These are phyloP conservation scores for Pissodes strobi DNA, from an alignment of 1,140 invertebrate genomes.

Conservation along the genomic window DNA sequence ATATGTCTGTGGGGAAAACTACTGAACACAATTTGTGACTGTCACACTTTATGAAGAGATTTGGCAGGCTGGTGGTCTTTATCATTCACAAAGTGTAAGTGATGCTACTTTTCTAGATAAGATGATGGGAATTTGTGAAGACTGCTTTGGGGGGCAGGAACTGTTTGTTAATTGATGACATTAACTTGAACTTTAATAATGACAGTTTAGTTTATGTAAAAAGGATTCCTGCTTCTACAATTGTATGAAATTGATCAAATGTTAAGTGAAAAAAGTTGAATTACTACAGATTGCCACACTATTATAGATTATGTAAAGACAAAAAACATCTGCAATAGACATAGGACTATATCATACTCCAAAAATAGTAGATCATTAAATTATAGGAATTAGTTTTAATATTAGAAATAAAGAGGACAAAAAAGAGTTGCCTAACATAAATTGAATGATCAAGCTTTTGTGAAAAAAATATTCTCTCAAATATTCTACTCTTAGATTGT, in stretches of 20 bases:
- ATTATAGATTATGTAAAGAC: neutral
- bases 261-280: neutral
- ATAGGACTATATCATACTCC: neutral
- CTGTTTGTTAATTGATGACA: no score
- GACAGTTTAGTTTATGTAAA: neutral
- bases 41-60: no score
- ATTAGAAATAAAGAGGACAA: neutral
- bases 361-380: neutral
- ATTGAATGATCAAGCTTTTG: no score
- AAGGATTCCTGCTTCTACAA: neutral
- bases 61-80: no score
- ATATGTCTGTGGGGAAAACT: no score
- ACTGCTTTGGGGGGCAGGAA: no score
- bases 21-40: no score
- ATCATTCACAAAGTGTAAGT: no score
- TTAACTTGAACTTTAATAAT: neutral
- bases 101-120: neutral
- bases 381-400: no score
- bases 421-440: no score
- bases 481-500: neutral
- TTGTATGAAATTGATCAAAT: neutral
- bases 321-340: neutral
- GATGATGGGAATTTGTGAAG: neutral
- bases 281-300: neutral
- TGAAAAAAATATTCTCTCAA: neutral